These are phyloP conservation scores for Ophioderma brevispina DNA, from an alignment of 35 echinoderm and acorn worm genomes.

Conservation along the genomic window DNA sequence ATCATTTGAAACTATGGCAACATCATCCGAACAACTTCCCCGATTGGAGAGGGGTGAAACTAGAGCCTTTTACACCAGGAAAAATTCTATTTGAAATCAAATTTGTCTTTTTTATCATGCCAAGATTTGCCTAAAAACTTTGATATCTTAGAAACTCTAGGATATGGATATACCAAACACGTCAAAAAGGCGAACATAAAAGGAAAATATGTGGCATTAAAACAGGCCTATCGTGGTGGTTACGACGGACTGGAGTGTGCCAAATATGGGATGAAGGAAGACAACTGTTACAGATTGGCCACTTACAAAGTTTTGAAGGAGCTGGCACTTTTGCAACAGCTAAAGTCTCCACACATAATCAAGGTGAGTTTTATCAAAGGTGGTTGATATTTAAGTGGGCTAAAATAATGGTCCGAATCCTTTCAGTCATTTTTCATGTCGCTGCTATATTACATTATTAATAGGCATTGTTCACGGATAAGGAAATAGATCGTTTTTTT, in stretches of 20 bases:
- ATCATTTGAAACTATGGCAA: not conserved
- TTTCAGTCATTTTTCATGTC: too few relatives aligned
- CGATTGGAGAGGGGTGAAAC: too few relatives aligned
- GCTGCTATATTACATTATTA: too few relatives aligned
- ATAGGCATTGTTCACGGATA: too few relatives aligned
- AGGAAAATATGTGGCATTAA: slow-evolving; percentile 42
- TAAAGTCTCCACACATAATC: slow-evolving; percentile 70
- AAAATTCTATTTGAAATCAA: too few relatives aligned
- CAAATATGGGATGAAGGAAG: slow-evolving; percentile 17
- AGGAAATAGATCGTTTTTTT: too few relatives aligned
- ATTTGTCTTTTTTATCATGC: not conserved
- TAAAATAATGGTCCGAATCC: too few relatives aligned
- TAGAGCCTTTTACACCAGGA: too few relatives aligned
- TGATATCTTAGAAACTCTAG: slow-evolving; percentile 11
- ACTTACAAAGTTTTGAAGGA: slow-evolving; percentile 84
- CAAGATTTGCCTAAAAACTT: not conserved
- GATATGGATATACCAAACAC: slow-evolving; percentile 50
- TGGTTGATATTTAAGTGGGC: too few relatives aligned
- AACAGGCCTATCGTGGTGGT: slow-evolving; percentile 17
- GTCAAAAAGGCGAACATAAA: slow-evolving; percentile 20
- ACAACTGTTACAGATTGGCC: slow-evolving; percentile 58
- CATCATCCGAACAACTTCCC: too few relatives aligned
- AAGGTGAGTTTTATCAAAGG: slow-evolving; percentile 56
- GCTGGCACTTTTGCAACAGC: slow-evolving; percentile 66
- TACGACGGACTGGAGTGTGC: slow-evolving; percentile 22